These are phyloP conservation scores for Eulithis testata DNA, from an alignment of 2,888 invertebrate genomes.

Conservation along the genomic window DNA sequence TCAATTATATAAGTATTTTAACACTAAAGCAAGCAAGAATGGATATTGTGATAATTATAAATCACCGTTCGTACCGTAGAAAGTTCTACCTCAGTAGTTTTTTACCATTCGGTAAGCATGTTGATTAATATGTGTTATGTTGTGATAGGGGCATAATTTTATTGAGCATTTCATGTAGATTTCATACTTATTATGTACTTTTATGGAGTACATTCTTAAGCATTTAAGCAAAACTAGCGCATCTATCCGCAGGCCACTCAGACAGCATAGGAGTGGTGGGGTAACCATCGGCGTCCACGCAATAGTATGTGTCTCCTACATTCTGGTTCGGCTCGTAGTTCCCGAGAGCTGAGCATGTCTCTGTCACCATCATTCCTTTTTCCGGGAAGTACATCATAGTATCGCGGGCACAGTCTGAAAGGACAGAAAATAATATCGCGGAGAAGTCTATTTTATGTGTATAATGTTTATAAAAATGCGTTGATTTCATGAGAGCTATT, in stretches of 20 bases:
- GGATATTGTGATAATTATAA: too few species aligned
- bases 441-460: not conserved
- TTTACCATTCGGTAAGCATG: too few species aligned
- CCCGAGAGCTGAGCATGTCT: conserved; percentile 81
- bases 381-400: conserved; percentile 75
- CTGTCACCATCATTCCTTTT: conserved; percentile 74
- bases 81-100: too few species aligned
- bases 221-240: conserved; percentile 44
- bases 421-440: conserved; percentile 6
- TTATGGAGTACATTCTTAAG: not conserved
- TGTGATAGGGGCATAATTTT: too few species aligned
- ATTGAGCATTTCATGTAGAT: too few species aligned
- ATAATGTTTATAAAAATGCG: not conserved
- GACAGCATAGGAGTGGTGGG: conserved; percentile 51
- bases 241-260: conserved; percentile 54
- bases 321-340: conserved; percentile 85
- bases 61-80: too few species aligned
- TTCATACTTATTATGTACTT: not conserved
- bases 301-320: conserved; percentile 79
- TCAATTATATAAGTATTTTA: not conserved
- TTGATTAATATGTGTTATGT: too few species aligned
- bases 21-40: too few species aligned
- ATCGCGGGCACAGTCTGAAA: conserved; percentile 87
- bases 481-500: conserved; percentile 16
- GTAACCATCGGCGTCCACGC: conserved; percentile 86